Percentiles rank a stretch among this genome's conserved stretches.
Conservation (phyloP, 2,797 vertebrate species). For the Picus viridis region DNA sequence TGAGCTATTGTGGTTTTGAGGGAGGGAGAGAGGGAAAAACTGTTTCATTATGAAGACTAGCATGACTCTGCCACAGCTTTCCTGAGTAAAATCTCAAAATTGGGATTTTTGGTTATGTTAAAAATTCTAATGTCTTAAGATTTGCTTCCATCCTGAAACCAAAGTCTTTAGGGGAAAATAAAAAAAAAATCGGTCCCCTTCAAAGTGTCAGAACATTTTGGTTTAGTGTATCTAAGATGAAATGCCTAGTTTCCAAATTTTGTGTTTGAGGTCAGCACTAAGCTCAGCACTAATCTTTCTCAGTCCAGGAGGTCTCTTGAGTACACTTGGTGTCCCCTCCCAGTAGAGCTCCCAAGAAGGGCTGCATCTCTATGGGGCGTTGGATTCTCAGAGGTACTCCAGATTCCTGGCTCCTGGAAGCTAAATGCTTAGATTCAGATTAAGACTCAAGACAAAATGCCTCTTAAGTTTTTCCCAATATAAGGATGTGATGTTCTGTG, state of each 20-base stretch:
- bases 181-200: fast-evolving
- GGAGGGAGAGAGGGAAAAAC: background rate
- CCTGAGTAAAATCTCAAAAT: background rate
- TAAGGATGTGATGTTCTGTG: background rate
- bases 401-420: background rate
- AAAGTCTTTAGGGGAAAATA: background rate
- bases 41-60: background rate
- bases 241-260: background rate
- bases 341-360: fast-evolving
- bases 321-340: background rate
- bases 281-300: fast-evolving
- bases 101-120: background rate
- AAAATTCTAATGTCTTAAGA: background rate
- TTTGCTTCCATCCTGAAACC: background rate
- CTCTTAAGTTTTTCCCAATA: background rate
- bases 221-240: background rate
- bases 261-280: background rate
- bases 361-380: background rate
- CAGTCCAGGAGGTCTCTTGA: background rate
- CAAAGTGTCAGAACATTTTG: background rate
- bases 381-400: background rate
- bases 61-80: background rate
- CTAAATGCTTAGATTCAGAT: background rate
- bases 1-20: background rate
- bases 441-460: background rate